These are phyloP conservation scores for Xanthia icteritia DNA, from an alignment of 2,888 invertebrate species.

Conservation along the genomic window DNA sequence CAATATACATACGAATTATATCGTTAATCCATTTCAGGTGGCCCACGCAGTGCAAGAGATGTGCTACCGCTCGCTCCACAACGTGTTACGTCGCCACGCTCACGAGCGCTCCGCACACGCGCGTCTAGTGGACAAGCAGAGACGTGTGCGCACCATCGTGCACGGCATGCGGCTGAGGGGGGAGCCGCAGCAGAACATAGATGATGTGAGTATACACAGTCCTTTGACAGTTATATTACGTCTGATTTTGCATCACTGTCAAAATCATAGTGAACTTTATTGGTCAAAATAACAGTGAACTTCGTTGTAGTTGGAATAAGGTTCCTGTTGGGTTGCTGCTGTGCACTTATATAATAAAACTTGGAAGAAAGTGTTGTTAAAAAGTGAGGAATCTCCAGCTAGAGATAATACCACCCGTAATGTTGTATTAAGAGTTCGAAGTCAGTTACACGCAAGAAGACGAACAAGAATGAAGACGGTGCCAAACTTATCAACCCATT, in stretches of 20 bases:
- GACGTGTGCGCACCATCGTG: constrained; percentile 95
- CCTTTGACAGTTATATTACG: too few relatives aligned
- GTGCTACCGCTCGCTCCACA: constrained; percentile 81
- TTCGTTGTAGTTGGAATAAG: neutral
- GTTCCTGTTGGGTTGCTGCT: neutral
- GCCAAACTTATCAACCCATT: neutral
- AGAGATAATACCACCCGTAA: neutral
- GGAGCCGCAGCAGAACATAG: constrained; percentile 94
- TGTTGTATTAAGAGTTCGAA: neutral
- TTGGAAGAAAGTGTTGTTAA: too few relatives aligned
- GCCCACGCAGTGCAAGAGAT: constrained; percentile 77
- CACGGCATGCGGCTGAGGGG: constrained; percentile 94
- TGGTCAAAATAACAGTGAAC: neutral
- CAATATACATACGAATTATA: neutral
- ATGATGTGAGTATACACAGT: constrained; percentile 88
- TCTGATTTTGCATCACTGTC: neutral
- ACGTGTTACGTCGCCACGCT: constrained; percentile 69
- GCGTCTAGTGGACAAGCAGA: constrained; percentile 96
- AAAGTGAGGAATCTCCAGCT: neutral
- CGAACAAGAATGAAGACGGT: neutral
- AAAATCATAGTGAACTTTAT: neutral
- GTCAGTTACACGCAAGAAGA: neutral
- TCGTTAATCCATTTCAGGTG: constrained; percentile 67
- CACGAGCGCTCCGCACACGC: constrained; percentile 88
- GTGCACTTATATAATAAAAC: neutral